Percentiles rank a stretch among this genome's conserved stretches.
phyloP scores from a whole-genome alignment of 92 coral and sea anemone species.

The Bergia sp. region DNA sequence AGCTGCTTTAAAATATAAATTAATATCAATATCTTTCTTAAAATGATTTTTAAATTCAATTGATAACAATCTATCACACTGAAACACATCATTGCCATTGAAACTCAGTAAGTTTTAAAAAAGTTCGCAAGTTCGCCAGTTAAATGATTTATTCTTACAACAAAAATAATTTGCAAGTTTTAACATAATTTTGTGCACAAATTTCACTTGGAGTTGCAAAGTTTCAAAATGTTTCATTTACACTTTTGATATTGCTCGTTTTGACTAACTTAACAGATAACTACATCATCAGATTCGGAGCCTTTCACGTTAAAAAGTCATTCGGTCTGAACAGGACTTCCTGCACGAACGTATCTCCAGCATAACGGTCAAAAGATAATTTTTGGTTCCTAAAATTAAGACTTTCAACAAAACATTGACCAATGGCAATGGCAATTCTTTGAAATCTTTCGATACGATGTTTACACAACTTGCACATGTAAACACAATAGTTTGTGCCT shows the following conservation, averaged over 20 bases:
- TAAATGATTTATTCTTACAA: background rate
- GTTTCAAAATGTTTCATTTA: conserved; percentile 2
- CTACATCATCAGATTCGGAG: background rate
- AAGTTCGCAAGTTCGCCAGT: background rate
- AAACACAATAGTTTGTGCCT: conserved; percentile 5
- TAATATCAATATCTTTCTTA: background rate
- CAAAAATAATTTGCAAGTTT: background rate
- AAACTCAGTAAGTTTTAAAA: background rate
- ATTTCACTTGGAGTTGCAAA: background rate
- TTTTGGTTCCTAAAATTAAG: background rate
- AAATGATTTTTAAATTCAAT: background rate
- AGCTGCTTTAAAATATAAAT: background rate
- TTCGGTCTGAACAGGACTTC: background rate
- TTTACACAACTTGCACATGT: conserved; percentile 8
- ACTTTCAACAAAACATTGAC: background rate
- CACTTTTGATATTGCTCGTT: background rate
- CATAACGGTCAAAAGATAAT: background rate
- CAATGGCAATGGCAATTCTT: background rate
- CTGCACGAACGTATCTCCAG: background rate
- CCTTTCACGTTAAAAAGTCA: background rate
- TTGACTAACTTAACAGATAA: background rate
- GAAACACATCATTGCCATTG: background rate
- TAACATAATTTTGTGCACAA: background rate
- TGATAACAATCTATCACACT: background rate
- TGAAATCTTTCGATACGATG: background rate